These are phyloP conservation scores for Zoanthus gigantus DNA, from an alignment of 92 coral and sea anemone species.

Conservation along the genomic window DNA sequence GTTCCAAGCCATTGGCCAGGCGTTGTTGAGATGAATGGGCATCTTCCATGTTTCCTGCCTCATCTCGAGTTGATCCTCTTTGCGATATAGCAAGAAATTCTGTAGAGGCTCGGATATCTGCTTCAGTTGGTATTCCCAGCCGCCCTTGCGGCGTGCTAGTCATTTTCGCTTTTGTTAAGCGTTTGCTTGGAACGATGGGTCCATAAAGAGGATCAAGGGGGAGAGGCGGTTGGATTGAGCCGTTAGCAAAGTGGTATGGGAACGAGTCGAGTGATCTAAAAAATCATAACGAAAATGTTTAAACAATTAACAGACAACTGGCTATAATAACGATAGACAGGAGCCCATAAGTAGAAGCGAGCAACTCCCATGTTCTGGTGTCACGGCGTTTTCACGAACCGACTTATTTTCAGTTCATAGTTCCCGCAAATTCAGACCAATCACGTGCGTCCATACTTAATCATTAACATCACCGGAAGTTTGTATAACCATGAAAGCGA, in stretches of 20 bases:
- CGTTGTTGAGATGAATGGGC: not conserved
- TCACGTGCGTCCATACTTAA: too few relatives aligned
- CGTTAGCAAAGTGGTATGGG: slow-evolving; percentile 30
- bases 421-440: too few relatives aligned
- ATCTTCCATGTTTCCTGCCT: not conserved
- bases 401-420: too few relatives aligned
- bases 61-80: slow-evolving; percentile 10
- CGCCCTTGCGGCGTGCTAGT: slow-evolving; percentile 13
- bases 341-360: too few relatives aligned
- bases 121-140: slow-evolving; percentile 34
- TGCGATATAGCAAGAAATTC: slow-evolving; percentile 35
- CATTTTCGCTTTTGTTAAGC: slow-evolving; percentile 8
- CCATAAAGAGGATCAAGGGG: slow-evolving; percentile 33
- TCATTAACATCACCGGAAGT: too few relatives aligned
- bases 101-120: slow-evolving; percentile 37
- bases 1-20: not conserved
- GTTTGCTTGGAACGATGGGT: slow-evolving; percentile 20
- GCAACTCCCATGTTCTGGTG: too few relatives aligned
- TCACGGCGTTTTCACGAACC: too few relatives aligned
- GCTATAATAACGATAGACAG: too few relatives aligned
- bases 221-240: not conserved
- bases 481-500: too few relatives aligned
- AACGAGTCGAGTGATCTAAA: slow-evolving; percentile 36
- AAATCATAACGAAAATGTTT: not conserved
- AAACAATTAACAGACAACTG: too few relatives aligned